Percentiles rank a stretch among this genome's conserved stretches.
Evolutionary conservation across 2,113 vertebrate species (phyloP).

Genomic region (Macheiramphus alcinus): DNA sequence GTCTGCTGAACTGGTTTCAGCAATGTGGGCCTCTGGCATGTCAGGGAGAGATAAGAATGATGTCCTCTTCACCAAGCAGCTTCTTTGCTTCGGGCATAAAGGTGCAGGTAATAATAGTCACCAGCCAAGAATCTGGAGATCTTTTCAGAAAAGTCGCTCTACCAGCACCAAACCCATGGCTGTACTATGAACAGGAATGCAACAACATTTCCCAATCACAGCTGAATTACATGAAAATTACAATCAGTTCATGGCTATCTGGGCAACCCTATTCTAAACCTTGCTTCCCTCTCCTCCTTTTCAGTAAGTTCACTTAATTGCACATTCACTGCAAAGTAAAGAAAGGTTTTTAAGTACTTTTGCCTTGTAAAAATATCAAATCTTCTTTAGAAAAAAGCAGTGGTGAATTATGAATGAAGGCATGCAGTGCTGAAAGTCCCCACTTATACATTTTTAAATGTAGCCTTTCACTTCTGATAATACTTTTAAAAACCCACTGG

Average conservation of each 20-base stretch:
- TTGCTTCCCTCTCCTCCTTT: background rate
- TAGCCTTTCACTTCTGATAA: constrained; percentile 52
- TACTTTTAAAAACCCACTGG: background rate
- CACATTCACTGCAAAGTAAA: constrained; percentile 44
- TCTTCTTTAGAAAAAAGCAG: constrained; percentile 34
- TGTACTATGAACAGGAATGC: background rate
- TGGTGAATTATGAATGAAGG: constrained; percentile 65
- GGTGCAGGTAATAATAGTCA: background rate
- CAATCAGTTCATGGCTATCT: background rate
- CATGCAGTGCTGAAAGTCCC: constrained; percentile 14
- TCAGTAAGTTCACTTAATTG: background rate
- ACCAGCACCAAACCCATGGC: background rate
- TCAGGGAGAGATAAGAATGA: background rate
- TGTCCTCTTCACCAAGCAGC: background rate
- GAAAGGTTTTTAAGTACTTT: constrained; percentile 58
- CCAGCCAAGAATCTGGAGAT: background rate
- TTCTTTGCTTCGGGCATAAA: background rate
- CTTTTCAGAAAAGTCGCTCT: background rate
- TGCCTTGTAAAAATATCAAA: constrained; percentile 50
- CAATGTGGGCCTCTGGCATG: rapidly evolving
- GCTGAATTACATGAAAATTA: background rate
- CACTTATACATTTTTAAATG: constrained; percentile 65
- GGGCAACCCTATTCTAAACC: background rate
- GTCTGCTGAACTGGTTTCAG: background rate
- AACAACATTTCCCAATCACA: background rate